phyloP scores from a whole-genome alignment of 2,797 vertebrate species.

The Gadopsis bispinosus region DNA sequence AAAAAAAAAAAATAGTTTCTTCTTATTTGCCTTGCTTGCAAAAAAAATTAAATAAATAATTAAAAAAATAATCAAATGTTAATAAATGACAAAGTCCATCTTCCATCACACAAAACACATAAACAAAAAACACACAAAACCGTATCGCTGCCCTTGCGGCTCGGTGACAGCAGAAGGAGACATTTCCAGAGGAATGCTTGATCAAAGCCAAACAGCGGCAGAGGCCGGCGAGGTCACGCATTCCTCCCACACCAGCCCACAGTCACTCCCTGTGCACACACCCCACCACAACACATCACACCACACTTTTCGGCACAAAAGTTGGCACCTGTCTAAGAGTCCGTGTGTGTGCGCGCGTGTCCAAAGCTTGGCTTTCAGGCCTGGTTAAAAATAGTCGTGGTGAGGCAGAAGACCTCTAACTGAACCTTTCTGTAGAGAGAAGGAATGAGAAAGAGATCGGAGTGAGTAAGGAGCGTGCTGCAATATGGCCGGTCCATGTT shows the following conservation, averaged over 20 bases:
- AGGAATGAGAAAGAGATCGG: slow-evolving; percentile 24
- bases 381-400: slow-evolving; percentile 80
- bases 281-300: slow-evolving; percentile 67
- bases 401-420: slow-evolving; percentile 71
- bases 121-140: not conserved
- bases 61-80: not conserved
- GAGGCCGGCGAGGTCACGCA: slow-evolving; percentile 83
- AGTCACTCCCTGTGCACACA: slow-evolving; percentile 85
- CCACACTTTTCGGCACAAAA: slow-evolving; percentile 68
- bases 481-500: not conserved
- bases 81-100: not conserved
- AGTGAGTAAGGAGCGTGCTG: slow-evolving; percentile 13
- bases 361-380: slow-evolving; percentile 69
- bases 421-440: slow-evolving; percentile 64
- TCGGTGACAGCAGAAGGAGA: slow-evolving; percentile 65
- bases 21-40: not conserved
- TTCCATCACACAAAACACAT: slow-evolving; percentile 3
- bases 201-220: slow-evolving; percentile 91
- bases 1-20: too few relatives aligned
- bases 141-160: slow-evolving; percentile 25
- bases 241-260: slow-evolving; percentile 85
- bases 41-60: not conserved
- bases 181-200: slow-evolving; percentile 90
- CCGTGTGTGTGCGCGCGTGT: slow-evolving; percentile 49
- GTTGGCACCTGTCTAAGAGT: slow-evolving; percentile 73